phyloP scores from a whole-genome alignment of 1,140 invertebrate species.

The Lucilia cuprina region DNA sequence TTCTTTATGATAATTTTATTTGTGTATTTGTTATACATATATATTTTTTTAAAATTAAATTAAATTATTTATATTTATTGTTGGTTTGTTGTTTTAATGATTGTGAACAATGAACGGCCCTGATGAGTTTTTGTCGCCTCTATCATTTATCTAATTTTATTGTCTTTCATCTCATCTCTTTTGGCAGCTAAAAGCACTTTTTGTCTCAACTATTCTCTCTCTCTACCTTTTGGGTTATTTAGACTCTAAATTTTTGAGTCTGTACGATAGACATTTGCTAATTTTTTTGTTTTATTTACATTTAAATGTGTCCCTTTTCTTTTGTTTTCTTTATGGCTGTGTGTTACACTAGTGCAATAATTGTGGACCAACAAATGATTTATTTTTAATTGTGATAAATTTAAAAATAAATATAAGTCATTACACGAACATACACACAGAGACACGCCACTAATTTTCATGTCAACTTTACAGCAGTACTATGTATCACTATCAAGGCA shows the following conservation, averaged over 20 bases:
- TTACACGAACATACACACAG: neutral
- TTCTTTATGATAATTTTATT: neutral
- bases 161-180: neutral
- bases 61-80: neutral
- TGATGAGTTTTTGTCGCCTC: neutral
- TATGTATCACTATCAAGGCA: neutral
- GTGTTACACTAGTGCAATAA: neutral
- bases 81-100: neutral
- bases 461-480: no score
- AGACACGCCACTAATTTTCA: neutral
- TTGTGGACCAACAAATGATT: neutral
- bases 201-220: neutral
- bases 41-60: neutral
- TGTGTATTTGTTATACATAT: neutral
- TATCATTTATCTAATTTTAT: neutral
- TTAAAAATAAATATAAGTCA: neutral
- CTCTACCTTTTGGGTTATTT: neutral
- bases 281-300: neutral
- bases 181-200: neutral
- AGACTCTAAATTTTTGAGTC: no score
- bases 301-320: no score
- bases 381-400: constrained; percentile 1
- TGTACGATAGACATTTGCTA: neutral
- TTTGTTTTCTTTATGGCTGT: neutral
- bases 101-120: neutral